Percentiles rank a stretch among this genome's conserved stretches.
These are phyloP conservation scores for Festucalex cinctus DNA, from an alignment of 2,113 vertebrate genomes.

Conservation along the genomic window DNA sequence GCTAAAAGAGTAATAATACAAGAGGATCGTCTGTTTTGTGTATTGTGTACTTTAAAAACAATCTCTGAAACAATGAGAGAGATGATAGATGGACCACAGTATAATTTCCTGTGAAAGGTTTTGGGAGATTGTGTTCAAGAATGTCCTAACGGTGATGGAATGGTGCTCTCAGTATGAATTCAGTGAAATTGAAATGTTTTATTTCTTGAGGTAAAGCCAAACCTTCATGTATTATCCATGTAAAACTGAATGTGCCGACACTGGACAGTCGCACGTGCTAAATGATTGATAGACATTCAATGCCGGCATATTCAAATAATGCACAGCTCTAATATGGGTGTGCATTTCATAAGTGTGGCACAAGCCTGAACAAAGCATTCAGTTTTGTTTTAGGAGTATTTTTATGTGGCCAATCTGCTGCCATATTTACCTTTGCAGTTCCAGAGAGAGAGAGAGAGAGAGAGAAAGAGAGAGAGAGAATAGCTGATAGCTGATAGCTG, in stretches of 20 bases:
- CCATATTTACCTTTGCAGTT: slow-evolving; percentile 19
- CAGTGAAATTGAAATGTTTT: neutral
- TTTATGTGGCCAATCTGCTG: slow-evolving; percentile 25
- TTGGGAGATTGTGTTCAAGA: slow-evolving; percentile 6
- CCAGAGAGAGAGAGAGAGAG: slow-evolving; percentile 3
- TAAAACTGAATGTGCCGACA: neutral
- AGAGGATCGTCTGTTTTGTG: slow-evolving; percentile 13
- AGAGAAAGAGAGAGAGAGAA: slow-evolving; percentile 4
- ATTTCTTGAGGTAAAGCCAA: neutral
- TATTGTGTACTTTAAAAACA: slow-evolving; percentile 16
- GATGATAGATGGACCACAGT: slow-evolving; percentile 1
- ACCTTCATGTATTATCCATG: slow-evolving; percentile 4
- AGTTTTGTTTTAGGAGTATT: slow-evolving; percentile 7
- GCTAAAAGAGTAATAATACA: slow-evolving; percentile 23
- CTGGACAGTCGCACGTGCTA: slow-evolving; percentile 7
- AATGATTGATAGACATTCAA: slow-evolving; percentile 11
- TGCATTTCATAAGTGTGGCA: neutral
- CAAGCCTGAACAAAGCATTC: neutral
- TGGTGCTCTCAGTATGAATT: slow-evolving; percentile 13
- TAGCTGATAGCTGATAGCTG: too few species aligned
- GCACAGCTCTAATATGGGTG: neutral
- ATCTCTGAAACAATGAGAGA: slow-evolving; percentile 10
- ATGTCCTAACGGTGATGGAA: slow-evolving; percentile 13
- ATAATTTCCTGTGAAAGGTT: slow-evolving; percentile 14
- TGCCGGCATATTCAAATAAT: too few species aligned